phyloP scores from a whole-genome alignment of 2,797 vertebrate genomes.

The Enteromius anoplus region DNA sequence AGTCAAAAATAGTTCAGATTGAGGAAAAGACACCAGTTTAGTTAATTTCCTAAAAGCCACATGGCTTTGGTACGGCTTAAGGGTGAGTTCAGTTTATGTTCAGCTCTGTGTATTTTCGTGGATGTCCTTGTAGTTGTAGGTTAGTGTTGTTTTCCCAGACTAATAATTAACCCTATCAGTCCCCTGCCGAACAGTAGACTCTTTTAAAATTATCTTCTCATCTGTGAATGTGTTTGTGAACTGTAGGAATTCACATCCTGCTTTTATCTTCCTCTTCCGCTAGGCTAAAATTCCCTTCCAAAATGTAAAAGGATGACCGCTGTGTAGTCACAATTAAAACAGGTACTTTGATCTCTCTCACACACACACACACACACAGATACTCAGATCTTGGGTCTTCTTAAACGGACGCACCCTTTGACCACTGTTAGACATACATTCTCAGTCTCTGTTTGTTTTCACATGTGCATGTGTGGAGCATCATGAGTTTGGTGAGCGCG shows the following conservation, averaged over 20 bases:
- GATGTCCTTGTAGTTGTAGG: background rate
- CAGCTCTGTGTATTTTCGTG: background rate
- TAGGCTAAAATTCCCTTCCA: background rate
- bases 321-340: background rate
- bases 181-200: slow-evolving; percentile 14
- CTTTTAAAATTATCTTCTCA: slow-evolving; percentile 8
- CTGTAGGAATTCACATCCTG: background rate
- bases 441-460: slow-evolving; percentile 25
- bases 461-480: slow-evolving; percentile 17
- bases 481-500: slow-evolving; percentile 57
- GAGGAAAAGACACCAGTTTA: background rate
- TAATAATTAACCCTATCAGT: slow-evolving; percentile 48
- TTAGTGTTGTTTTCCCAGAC: slow-evolving; percentile 5
- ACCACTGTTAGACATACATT: background rate
- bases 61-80: background rate
- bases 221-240: slow-evolving; percentile 19
- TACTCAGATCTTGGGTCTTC: background rate
- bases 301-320: slow-evolving; percentile 22
- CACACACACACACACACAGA: background rate
- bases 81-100: background rate
- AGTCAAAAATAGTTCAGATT: background rate
- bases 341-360: background rate
- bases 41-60: background rate
- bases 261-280: background rate
- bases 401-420: background rate